Conservation (phyloP, 2,888 invertebrate species). For the Drosophila paramelanica region DNA sequence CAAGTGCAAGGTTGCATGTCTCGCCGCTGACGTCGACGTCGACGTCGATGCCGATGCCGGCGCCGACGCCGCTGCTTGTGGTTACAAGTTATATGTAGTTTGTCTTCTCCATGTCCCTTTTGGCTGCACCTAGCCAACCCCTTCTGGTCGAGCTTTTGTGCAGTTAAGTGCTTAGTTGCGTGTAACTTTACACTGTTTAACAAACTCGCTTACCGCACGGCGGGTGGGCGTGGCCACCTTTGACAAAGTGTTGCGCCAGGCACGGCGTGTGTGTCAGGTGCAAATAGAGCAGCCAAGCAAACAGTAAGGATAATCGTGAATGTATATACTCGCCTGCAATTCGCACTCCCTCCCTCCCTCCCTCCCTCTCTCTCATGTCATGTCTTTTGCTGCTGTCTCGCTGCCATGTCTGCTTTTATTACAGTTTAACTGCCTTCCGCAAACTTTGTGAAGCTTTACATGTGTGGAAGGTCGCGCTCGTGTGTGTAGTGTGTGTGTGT, state of each 20-base stretch:
- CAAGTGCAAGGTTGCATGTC: constrained; percentile 49
- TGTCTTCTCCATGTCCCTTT: not conserved
- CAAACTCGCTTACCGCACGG: constrained; percentile 65
- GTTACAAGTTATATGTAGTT: constrained; percentile 57
- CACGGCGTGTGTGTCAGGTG: constrained; percentile 54
- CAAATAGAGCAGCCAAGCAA: constrained; percentile 56
- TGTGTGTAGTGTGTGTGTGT: constrained; percentile 15
- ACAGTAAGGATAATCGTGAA: constrained; percentile 50
- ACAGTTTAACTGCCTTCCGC: constrained; percentile 45
- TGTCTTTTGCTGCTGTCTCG: not conserved
- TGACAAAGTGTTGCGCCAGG: constrained; percentile 45
- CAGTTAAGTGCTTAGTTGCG: constrained; percentile 80
- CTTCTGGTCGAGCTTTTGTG: constrained; percentile 63
- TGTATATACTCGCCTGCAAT: constrained; percentile 8
- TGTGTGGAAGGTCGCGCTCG: constrained; percentile 1
- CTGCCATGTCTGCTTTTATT: constrained; percentile 40
- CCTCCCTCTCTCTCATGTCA: not conserved
- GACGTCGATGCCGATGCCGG: constrained; percentile 18
- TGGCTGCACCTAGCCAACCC: not conserved
- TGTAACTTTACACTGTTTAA: constrained; percentile 79
- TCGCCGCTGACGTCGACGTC: constrained; percentile 17
- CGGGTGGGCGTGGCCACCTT: constrained; percentile 40
- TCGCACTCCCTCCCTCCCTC: not conserved
- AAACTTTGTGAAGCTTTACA: constrained; percentile 46
- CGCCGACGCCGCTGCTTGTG: constrained; percentile 41